Conservation (phyloP, 2,113 vertebrate species). For the Calidris pugnax region DNA sequence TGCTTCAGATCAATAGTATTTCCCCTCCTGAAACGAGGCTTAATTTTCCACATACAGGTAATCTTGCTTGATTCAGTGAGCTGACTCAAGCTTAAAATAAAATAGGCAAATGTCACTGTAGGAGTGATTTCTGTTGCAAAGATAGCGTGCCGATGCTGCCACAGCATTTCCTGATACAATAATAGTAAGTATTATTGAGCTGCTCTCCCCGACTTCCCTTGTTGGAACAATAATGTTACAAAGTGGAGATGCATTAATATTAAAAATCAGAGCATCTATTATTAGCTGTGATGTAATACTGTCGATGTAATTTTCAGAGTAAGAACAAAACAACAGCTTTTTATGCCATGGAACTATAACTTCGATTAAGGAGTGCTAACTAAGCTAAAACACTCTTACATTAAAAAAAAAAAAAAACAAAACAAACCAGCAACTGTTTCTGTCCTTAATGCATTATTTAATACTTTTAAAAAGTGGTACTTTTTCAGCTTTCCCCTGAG, state of each 20-base stretch:
- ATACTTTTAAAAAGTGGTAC: not conserved
- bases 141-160: not conserved
- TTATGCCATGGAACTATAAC: not conserved
- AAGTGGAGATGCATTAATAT: not conserved
- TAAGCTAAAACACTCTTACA: not conserved
- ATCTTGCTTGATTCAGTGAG: not conserved
- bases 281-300: not conserved
- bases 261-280: not conserved
- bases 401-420: not conserved
- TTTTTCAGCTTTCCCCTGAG: not conserved
- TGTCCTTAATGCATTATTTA: not conserved
- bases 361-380: not conserved
- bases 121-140: not conserved
- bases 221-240: not conserved
- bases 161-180: not conserved
- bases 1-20: not conserved
- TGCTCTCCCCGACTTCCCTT: not conserved
- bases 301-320: not conserved
- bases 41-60: not conserved
- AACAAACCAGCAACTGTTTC: not conserved
- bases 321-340: not conserved
- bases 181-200: not conserved
- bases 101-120: not conserved
- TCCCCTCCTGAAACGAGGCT: not conserved
- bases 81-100: slow-evolving; percentile 6